Evolutionary conservation across 2,888 invertebrate genomes (phyloP).

Genomic region (Conchocele bisecta): DNA sequence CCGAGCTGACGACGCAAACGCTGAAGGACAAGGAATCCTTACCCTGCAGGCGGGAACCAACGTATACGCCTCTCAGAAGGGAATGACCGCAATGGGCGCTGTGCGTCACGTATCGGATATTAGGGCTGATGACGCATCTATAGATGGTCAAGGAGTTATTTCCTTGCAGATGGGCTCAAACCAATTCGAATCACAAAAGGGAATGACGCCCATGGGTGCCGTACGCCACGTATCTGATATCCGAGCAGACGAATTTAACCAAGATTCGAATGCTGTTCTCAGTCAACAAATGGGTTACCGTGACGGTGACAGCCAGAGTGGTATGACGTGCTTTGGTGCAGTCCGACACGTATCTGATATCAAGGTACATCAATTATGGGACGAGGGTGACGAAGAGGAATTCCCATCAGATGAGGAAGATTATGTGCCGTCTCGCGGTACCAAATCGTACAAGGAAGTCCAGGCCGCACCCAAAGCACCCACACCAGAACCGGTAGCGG

Average conservation of each 20-base stretch:
- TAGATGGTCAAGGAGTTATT: constrained; percentile 73
- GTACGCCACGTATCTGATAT: constrained; percentile 53
- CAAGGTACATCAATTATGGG: constrained; percentile 75
- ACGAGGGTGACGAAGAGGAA: constrained; percentile 69
- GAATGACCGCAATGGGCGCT: constrained; percentile 76
- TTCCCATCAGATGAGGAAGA: constrained; percentile 46
- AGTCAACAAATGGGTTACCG: constrained; percentile 80
- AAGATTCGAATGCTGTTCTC: constrained; percentile 57
- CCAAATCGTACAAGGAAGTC: too few species aligned
- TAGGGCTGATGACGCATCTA: constrained; percentile 74
- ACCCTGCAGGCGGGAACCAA: constrained; percentile 80
- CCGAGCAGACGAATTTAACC: constrained; percentile 44
- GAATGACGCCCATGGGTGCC: constrained; percentile 60
- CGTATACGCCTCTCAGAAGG: constrained; percentile 79
- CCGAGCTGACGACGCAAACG: constrained; percentile 45
- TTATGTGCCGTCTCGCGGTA: constrained; percentile 12
- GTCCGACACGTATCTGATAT: constrained; percentile 69
- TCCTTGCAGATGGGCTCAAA: constrained; percentile 80
- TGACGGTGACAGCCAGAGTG: constrained; percentile 79
- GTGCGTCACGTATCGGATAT: constrained; percentile 80
- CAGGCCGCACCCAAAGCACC: constrained; percentile 14
- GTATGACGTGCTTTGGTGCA: constrained; percentile 79
- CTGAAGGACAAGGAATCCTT: constrained; percentile 70
- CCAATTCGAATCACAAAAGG: constrained; percentile 79
- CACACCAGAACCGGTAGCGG: constrained; percentile 12